Conservation (phyloP, 2,888 invertebrate genomes). For the Venusia cambrica region DNA sequence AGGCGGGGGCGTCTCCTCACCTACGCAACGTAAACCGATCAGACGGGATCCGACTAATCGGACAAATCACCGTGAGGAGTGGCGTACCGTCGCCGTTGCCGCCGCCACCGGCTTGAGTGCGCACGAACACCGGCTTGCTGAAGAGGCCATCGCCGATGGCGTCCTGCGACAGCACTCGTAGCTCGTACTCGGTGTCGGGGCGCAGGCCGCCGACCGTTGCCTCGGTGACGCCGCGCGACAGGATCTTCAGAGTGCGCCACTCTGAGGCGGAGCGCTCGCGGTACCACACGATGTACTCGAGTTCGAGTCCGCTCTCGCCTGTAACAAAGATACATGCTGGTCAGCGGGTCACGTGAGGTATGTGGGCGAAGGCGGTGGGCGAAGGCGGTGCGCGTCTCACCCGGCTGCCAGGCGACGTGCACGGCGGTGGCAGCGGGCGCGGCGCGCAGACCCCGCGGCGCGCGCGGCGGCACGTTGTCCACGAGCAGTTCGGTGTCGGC, state of each 20-base stretch:
- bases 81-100: too few species aligned
- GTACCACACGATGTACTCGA: slow-evolving; percentile 94
- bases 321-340: not conserved
- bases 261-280: slow-evolving; percentile 87
- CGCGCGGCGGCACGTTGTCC: slow-evolving; percentile 93
- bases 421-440: slow-evolving; percentile 86
- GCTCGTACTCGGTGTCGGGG: slow-evolving; percentile 91
- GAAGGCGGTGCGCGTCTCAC: slow-evolving; percentile 39
- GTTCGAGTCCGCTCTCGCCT: slow-evolving; percentile 17
- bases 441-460: slow-evolving; percentile 92
- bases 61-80: too few species aligned
- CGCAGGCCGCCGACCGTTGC: slow-evolving; percentile 89
- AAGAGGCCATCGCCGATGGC: slow-evolving; percentile 93
- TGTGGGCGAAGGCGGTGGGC: not conserved
- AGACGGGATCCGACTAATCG: too few species aligned
- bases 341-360: not conserved
- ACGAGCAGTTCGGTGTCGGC: slow-evolving; percentile 90
- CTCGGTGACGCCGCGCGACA: slow-evolving; percentile 86
- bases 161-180: slow-evolving; percentile 94
- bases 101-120: too few species aligned
- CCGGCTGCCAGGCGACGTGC: slow-evolving; percentile 90
- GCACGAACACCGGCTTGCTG: slow-evolving; percentile 89
- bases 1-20: too few species aligned
- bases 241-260: slow-evolving; percentile 91
- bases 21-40: too few species aligned